These are phyloP conservation scores for Stictocephala bisonia DNA, from an alignment of 2,888 invertebrate species.

Conservation along the genomic window DNA sequence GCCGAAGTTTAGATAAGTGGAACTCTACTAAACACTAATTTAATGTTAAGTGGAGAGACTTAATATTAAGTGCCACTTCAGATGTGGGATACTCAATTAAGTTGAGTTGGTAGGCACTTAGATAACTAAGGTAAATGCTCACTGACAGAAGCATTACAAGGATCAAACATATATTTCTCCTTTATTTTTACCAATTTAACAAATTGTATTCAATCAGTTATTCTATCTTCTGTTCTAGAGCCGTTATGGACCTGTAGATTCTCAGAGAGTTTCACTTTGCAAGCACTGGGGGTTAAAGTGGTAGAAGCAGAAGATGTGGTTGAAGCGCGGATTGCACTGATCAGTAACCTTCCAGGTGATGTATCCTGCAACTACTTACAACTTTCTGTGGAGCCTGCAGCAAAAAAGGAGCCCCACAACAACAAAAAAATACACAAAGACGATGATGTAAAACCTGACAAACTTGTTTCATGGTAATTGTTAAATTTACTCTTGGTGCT, in stretches of 20 bases:
- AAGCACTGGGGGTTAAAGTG: constrained; percentile 68
- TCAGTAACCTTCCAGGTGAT: constrained; percentile 74
- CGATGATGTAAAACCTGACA: background rate
- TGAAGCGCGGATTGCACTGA: constrained; percentile 68
- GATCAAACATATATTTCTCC: too few relatives aligned
- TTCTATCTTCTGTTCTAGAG: constrained; percentile 63
- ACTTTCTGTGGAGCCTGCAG: constrained; percentile 53
- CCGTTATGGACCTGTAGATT: constrained; percentile 64
- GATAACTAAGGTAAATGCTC: too few relatives aligned
- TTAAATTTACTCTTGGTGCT: too few relatives aligned
- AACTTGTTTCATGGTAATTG: constrained; percentile 20
- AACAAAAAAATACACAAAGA: constrained; percentile 5
- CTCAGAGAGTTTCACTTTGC: constrained; percentile 69
- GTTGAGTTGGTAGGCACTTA: too few relatives aligned
- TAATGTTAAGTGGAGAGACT: too few relatives aligned
- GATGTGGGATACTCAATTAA: too few relatives aligned
- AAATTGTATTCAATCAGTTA: too few relatives aligned
- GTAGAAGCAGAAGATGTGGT: constrained; percentile 66
- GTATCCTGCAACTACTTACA: constrained; percentile 72
- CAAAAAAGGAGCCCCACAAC: constrained; percentile 36
- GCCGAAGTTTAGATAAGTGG: too few relatives aligned
- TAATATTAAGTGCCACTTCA: too few relatives aligned
- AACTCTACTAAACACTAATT: too few relatives aligned
- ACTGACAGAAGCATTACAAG: too few relatives aligned
- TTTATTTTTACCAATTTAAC: too few relatives aligned